Evolutionary conservation across 2,888 invertebrate species (phyloP).

Genomic region (Agonopterix heracliana): DNA sequence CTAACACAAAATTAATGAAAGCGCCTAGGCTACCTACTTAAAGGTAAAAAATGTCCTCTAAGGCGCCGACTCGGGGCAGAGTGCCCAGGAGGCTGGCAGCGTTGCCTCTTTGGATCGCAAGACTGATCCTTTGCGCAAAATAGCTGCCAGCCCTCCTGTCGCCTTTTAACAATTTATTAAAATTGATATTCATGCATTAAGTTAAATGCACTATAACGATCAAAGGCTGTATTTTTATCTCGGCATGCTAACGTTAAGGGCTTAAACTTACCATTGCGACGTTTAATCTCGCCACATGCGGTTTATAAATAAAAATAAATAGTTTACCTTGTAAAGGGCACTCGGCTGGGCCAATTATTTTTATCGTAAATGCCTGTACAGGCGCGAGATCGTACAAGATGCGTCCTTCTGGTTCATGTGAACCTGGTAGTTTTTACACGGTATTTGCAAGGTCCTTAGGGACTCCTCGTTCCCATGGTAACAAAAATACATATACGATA

Average conservation of each 20-base stretch:
- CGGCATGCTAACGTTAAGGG: conserved; percentile 12
- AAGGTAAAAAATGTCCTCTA: too few relatives aligned
- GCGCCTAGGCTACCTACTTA: too few relatives aligned
- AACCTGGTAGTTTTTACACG: conserved; percentile 59
- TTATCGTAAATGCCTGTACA: conserved; percentile 22
- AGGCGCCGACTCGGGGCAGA: too few relatives aligned
- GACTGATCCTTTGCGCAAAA: too few relatives aligned
- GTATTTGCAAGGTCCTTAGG: conserved; percentile 61
- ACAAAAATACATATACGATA: background rate
- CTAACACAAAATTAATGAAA: too few relatives aligned
- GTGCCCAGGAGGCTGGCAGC: too few relatives aligned
- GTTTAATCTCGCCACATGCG: conserved; percentile 30
- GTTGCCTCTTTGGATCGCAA: too few relatives aligned
- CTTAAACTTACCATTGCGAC: conserved; percentile 18
- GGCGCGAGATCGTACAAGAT: conserved; percentile 13
- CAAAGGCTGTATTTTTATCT: conserved; percentile 22
- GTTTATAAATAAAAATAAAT: conserved; percentile 35
- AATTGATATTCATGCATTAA: conserved; percentile 17
- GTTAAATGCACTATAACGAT: conserved; percentile 24
- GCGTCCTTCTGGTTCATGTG: conserved; percentile 27
- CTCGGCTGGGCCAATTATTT: conserved; percentile 35
- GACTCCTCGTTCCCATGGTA: conserved; percentile 20
- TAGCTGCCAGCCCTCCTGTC: too few relatives aligned
- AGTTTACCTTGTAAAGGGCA: conserved; percentile 37
- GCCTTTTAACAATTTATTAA: too few relatives aligned